Evolutionary conservation across 1,140 invertebrate genomes (phyloP).

Genomic region (Subanguina moxae): DNA sequence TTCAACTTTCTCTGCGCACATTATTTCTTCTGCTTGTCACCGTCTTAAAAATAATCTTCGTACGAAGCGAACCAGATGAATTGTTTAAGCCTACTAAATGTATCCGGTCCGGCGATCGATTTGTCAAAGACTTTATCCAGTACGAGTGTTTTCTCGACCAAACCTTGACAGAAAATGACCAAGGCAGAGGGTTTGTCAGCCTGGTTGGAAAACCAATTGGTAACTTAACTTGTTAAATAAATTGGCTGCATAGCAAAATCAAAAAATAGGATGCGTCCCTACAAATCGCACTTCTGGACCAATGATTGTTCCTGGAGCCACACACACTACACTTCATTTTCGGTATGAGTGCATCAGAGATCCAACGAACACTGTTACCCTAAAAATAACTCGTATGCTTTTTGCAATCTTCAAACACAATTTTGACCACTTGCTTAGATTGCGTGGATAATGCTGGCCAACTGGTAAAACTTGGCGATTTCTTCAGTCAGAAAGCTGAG

Average conservation of each 20-base stretch:
- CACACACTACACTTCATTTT: conserved; percentile 28
- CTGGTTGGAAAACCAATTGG: conserved; percentile 26
- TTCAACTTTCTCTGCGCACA: not conserved
- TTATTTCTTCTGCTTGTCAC: not conserved
- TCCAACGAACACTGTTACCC: conserved; percentile 13
- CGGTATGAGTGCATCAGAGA: conserved; percentile 30
- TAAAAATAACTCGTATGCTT: conserved; percentile 34
- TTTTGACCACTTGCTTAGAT: conserved; percentile 25
- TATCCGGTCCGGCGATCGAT: conserved; percentile 21
- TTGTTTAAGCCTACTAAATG: conserved; percentile 13
- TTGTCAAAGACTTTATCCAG: conserved; percentile 34
- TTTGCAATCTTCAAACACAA: not conserved
- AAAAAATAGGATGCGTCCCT: conserved; percentile 25
- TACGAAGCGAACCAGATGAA: not conserved
- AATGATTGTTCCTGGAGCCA: conserved; percentile 24
- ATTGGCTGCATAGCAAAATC: too few relatives aligned
- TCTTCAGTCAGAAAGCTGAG: conserved; percentile 18
- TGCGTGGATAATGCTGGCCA: conserved; percentile 37
- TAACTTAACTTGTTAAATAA: not conserved
- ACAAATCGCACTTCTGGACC: conserved; percentile 25
- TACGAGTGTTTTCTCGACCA: conserved; percentile 28
- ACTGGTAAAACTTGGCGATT: conserved; percentile 36
- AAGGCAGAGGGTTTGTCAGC: not conserved
- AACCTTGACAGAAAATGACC: not conserved
- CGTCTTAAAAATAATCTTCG: not conserved